Evolutionary conservation across 2,797 vertebrate genomes (phyloP).

Genomic region (Cetoscarus ocellatus): DNA sequence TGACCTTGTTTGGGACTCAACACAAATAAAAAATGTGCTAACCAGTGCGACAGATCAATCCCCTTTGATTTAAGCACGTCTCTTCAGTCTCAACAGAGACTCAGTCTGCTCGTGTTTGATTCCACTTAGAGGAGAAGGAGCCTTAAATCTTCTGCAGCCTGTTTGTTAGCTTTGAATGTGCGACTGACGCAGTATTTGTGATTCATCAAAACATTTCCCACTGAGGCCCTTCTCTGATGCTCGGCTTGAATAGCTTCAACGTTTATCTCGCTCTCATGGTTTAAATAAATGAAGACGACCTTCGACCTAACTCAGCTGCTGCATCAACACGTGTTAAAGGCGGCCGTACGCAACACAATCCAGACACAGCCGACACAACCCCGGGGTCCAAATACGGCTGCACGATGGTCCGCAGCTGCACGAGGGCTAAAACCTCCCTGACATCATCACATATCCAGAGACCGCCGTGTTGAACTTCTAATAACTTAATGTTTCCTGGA

Average conservation of each 20-base stretch:
- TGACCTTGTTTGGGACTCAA: too few relatives aligned
- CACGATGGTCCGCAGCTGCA: slow-evolving; percentile 29
- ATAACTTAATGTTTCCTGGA: slow-evolving; percentile 33
- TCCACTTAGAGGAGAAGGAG: not conserved
- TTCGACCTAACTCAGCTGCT: slow-evolving; percentile 60
- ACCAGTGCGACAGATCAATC: too few relatives aligned
- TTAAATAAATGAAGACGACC: slow-evolving; percentile 23
- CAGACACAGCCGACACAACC: slow-evolving; percentile 35
- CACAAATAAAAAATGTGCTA: too few relatives aligned
- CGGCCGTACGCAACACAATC: slow-evolving; percentile 25
- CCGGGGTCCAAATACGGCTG: slow-evolving; percentile 55
- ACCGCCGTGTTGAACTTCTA: not conserved
- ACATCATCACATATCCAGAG: slow-evolving; percentile 35
- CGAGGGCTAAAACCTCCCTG: not conserved
- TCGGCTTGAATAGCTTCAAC: not conserved
- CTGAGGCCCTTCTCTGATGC: not conserved
- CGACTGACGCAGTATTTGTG: slow-evolving; percentile 9
- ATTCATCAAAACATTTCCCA: slow-evolving; percentile 26
- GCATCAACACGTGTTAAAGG: slow-evolving; percentile 45
- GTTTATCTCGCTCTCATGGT: slow-evolving; percentile 21
- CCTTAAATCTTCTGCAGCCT: not conserved
- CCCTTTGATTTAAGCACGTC: not conserved
- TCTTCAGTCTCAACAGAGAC: not conserved
- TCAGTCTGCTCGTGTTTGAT: too few relatives aligned
- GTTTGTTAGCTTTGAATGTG: not conserved